Evolutionary conservation across 1,140 invertebrate genomes (phyloP).

Genomic region (Pseudomyrmex gracilis): DNA sequence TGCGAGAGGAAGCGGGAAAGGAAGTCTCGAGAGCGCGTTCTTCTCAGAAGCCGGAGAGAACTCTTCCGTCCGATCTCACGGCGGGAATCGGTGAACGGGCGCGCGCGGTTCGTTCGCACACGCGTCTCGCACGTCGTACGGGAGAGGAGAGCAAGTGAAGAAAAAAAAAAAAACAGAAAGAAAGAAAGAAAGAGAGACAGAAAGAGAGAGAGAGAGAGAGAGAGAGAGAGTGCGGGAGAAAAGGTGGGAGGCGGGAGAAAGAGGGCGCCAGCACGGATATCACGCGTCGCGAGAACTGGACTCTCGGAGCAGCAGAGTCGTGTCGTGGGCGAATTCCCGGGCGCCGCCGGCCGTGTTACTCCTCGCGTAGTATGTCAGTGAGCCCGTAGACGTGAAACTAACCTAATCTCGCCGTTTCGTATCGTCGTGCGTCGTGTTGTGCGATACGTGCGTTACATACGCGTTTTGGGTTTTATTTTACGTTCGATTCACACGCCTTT

Average conservation of each 20-base stretch:
- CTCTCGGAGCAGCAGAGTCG: slow-evolving; percentile 53
- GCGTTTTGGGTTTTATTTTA: slow-evolving; percentile 19
- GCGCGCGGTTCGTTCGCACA: slow-evolving; percentile 13
- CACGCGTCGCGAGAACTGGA: slow-evolving; percentile 64
- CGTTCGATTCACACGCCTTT: slow-evolving; percentile 4
- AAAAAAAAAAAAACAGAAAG: slow-evolving; percentile 13
- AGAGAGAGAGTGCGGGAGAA: slow-evolving; percentile 1
- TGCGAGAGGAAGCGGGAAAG: not conserved
- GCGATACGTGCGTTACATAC: slow-evolving; percentile 2
- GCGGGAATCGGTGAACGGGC: slow-evolving; percentile 32
- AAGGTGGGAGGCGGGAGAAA: slow-evolving; percentile 53
- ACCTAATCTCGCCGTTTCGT: slow-evolving; percentile 59
- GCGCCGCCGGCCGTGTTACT: slow-evolving; percentile 59
- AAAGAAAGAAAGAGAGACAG: slow-evolving; percentile 1
- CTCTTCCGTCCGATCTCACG: not conserved
- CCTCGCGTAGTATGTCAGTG: slow-evolving; percentile 74
- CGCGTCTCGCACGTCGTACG: not conserved
- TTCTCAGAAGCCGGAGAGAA: too few relatives aligned
- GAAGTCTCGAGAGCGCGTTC: not conserved
- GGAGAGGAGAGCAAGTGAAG: not conserved
- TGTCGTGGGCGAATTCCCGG: slow-evolving; percentile 75
- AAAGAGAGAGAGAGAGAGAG: slow-evolving; percentile 12
- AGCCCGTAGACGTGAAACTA: slow-evolving; percentile 75
- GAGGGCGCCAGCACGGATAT: slow-evolving; percentile 72
- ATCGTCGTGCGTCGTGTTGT: slow-evolving; percentile 26